Percentiles rank a stretch among this genome's conserved stretches.
phyloP scores from a whole-genome alignment of 2,888 invertebrate species.

The Allophyes oxyacanthae region DNA sequence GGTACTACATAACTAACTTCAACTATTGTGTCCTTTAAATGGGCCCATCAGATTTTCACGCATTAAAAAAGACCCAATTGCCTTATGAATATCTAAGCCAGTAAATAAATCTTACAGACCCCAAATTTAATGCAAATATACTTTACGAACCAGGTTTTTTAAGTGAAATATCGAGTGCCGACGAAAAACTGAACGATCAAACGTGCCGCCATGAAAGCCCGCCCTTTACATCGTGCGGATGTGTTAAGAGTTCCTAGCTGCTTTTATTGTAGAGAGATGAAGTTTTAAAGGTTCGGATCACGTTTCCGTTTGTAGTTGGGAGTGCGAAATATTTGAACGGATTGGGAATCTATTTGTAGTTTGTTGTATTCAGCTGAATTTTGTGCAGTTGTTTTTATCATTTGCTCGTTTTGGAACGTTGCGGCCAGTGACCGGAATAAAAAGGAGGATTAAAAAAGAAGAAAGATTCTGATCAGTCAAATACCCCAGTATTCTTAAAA shows the following conservation, averaged over 20 bases:
- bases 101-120: not conserved
- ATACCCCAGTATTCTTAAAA: too few species aligned
- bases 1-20: too few species aligned
- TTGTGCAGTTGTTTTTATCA: too few species aligned
- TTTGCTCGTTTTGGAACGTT: too few species aligned
- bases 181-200: slow-evolving; percentile 14
- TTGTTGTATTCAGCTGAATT: too few species aligned
- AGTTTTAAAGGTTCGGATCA: slow-evolving; percentile 26
- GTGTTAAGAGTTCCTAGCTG: slow-evolving; percentile 21
- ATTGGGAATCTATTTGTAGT: not conserved
- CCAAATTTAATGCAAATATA: slow-evolving; percentile 1
- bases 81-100: not conserved
- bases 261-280: slow-evolving; percentile 20
- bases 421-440: too few species aligned
- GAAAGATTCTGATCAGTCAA: too few species aligned
- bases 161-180: slow-evolving; percentile 6
- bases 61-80: too few species aligned
- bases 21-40: too few species aligned
- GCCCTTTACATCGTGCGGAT: slow-evolving; percentile 8
- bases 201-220: slow-evolving; percentile 12
- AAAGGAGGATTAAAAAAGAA: too few species aligned
- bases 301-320: slow-evolving; percentile 23
- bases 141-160: not conserved
- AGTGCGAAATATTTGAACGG: slow-evolving; percentile 14
- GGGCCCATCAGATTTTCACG: too few species aligned